Percentiles rank a stretch among this genome's conserved stretches.
These are phyloP conservation scores for Pseudocheirus occidentalis DNA, from an alignment of 2,797 vertebrate genomes.

Conservation along the genomic window DNA sequence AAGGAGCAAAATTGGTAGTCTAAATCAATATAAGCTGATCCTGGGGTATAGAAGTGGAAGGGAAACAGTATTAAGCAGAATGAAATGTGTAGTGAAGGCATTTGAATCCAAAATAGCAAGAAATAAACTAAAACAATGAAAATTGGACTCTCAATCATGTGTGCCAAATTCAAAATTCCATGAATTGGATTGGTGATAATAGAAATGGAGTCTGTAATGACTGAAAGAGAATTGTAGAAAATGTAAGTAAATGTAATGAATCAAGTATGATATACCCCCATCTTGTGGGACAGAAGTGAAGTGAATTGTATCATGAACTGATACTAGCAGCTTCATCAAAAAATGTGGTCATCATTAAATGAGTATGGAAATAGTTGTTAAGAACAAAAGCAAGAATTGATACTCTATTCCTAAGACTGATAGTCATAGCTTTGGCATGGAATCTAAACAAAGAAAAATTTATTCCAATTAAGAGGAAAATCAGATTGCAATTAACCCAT, in stretches of 20 bases:
- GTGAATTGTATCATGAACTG: constrained; percentile 15
- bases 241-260: constrained; percentile 42
- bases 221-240: constrained; percentile 60
- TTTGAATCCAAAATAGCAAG: constrained; percentile 59
- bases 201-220: constrained; percentile 45
- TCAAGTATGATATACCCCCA: constrained; percentile 29
- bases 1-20: constrained; percentile 24
- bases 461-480: not conserved
- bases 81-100: constrained; percentile 55
- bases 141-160: constrained; percentile 31
- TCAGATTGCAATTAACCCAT: not conserved
- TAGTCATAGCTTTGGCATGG: not conserved
- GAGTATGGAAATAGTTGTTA: fast-evolving
- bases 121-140: constrained; percentile 64
- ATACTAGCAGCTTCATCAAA: not conserved
- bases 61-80: constrained; percentile 43
- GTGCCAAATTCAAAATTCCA: constrained; percentile 33
- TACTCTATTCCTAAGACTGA: not conserved
- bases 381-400: not conserved
- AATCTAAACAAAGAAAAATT: constrained; percentile 14
- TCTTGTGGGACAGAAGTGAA: constrained; percentile 14
- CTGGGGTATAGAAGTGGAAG: constrained; percentile 56
- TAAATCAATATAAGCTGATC: constrained; percentile 43
- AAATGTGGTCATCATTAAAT: not conserved
- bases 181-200: constrained; percentile 48